phyloP scores from a whole-genome alignment of 2,888 invertebrate genomes.

The Cephalotes varians region DNA sequence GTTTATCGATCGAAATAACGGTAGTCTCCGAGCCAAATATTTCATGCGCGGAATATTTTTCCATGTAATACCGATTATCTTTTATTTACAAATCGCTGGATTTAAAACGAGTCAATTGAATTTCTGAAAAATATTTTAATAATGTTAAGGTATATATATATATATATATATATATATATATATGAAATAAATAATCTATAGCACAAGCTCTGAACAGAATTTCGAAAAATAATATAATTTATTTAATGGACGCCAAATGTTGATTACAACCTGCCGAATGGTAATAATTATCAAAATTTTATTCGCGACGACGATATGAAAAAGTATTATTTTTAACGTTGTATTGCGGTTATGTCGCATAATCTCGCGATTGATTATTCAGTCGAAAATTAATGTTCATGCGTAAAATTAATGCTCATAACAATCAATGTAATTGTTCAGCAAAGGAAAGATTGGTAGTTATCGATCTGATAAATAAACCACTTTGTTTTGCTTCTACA shows the following conservation, averaged over 20 bases:
- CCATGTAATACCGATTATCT: conserved; percentile 39
- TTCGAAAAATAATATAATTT: conserved; percentile 18
- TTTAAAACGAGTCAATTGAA: conserved; percentile 59
- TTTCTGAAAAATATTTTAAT: conserved; percentile 42
- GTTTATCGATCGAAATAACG: conserved; percentile 33
- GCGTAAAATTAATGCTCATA: conserved; percentile 38
- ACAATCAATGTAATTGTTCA: conserved; percentile 35
- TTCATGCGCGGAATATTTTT: conserved; percentile 31
- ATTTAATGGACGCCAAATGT: conserved; percentile 10
- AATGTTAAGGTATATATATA: conserved; percentile 4
- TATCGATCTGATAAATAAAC: conserved; percentile 43
- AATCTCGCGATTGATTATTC: conserved; percentile 33
- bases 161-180: neutral
- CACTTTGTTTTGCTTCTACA: conserved; percentile 27
- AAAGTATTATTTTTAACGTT: conserved; percentile 40
- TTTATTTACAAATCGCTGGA: conserved; percentile 56
- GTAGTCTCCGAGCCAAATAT: conserved; percentile 20
- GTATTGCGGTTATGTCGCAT: neutral
- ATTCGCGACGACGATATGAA: conserved; percentile 10
- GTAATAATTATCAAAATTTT: conserved; percentile 33
- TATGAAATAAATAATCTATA: conserved; percentile 16
- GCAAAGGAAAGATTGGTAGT: conserved; percentile 26
- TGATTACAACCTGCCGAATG: conserved; percentile 7
- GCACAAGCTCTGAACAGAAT: neutral
- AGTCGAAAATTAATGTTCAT: no score